A percentile compares a stretch with the other conserved stretches of the same genome.
These are phyloP conservation scores for Scytalopus superciliaris DNA, from an alignment of 2,113 vertebrate species.

Conservation along the genomic window DNA sequence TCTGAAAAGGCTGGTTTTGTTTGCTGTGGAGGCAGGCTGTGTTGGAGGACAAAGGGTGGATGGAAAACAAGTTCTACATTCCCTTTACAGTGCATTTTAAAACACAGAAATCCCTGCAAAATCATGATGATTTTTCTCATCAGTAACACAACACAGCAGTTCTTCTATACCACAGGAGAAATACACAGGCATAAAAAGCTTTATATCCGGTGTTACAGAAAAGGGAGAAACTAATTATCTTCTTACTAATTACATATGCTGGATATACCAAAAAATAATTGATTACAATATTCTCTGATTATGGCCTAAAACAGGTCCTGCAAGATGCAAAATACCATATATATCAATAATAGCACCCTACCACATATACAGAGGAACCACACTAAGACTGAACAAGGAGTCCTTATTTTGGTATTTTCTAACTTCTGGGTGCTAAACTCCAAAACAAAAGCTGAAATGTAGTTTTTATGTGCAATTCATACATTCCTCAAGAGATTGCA, in stretches of 20 bases:
- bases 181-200: background rate
- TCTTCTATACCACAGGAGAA: background rate
- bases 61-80: background rate
- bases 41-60: background rate
- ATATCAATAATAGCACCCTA: fast-evolving
- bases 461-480: background rate
- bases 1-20: background rate
- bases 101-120: background rate
- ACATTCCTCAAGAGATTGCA: background rate
- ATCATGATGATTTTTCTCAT: background rate
- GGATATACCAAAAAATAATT: background rate
- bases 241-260: background rate
- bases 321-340: background rate
- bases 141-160: background rate
- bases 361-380: background rate
- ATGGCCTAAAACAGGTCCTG: background rate
- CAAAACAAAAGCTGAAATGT: background rate
- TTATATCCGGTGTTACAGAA: background rate
- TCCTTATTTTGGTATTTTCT: background rate
- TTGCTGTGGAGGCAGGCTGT: background rate
- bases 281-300: background rate
- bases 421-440: background rate
- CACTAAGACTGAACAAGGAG: background rate
- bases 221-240: background rate
- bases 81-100: background rate